These are phyloP conservation scores for Himalopsyche tibetana DNA, from an alignment of 2,888 invertebrate genomes.

Conservation along the genomic window DNA sequence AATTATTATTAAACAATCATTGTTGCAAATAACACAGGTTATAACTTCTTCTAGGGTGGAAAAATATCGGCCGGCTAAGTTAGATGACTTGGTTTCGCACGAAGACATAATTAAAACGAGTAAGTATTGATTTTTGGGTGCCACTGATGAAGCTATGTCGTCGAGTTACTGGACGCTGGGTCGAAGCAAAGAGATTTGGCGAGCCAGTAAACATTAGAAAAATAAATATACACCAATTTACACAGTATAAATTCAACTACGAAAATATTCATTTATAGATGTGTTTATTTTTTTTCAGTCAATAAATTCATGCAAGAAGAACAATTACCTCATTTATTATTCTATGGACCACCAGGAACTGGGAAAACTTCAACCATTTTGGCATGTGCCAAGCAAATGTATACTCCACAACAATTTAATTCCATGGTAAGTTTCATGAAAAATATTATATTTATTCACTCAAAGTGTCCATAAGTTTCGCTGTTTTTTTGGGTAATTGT, in stretches of 20 bases:
- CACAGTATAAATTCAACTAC: too few species aligned
- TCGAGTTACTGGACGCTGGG: too few species aligned
- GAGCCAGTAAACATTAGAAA: too few species aligned
- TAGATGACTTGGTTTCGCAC: conserved; percentile 97
- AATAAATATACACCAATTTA: too few species aligned
- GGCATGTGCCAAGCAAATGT: conserved; percentile 95
- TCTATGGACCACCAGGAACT: conserved; percentile 99
- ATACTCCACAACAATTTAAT: conserved; percentile 90
- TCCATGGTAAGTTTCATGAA: conserved; percentile 85
- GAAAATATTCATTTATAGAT: background rate
- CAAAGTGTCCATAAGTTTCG: too few species aligned
- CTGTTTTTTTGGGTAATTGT: too few species aligned
- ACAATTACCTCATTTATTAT: conserved; percentile 95
- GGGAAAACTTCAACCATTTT: conserved; percentile 99
- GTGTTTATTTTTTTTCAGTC: conserved; percentile 77
- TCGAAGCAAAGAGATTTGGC: too few species aligned
- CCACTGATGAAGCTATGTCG: too few species aligned
- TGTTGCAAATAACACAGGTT: conserved; percentile 53
- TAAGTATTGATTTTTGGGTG: conserved; percentile 74
- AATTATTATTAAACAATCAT: background rate
- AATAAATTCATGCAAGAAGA: conserved; percentile 92
- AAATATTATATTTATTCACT: background rate
- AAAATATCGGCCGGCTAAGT: conserved; percentile 94
- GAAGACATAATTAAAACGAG: conserved; percentile 97
- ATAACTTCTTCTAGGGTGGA: conserved; percentile 86